These are phyloP conservation scores for Syngnathus floridae DNA, from an alignment of 2,113 vertebrate species.

Conservation along the genomic window DNA sequence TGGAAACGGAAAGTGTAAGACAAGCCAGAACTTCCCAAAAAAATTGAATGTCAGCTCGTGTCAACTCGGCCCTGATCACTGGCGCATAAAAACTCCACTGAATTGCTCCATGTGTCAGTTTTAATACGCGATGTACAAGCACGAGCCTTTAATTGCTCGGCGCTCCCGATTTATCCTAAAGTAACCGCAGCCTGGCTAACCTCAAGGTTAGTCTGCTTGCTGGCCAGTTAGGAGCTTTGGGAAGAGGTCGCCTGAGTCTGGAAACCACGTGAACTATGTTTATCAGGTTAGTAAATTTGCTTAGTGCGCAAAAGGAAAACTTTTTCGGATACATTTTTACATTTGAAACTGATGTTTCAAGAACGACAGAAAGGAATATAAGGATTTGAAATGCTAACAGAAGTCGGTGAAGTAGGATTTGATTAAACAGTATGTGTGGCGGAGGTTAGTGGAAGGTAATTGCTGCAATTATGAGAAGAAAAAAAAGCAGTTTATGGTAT, in stretches of 20 bases:
- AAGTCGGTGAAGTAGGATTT: too few relatives aligned
- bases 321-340: background rate
- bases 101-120: too few relatives aligned
- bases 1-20: background rate
- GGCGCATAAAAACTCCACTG: too few relatives aligned
- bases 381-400: too few relatives aligned
- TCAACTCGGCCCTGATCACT: background rate
- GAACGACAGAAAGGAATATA: too few relatives aligned
- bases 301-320: background rate
- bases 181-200: slow-evolving; percentile 50
- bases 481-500: too few relatives aligned
- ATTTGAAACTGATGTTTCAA: too few relatives aligned
- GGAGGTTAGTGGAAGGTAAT: too few relatives aligned
- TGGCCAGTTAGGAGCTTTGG: slow-evolving; percentile 40
- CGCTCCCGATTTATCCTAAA: slow-evolving; percentile 58
- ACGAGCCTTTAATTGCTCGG: slow-evolving; percentile 45
- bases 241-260: slow-evolving; percentile 15
- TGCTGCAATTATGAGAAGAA: too few relatives aligned
- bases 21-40: background rate
- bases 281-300: background rate
- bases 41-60: background rate
- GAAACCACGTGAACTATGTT: slow-evolving; percentile 6
- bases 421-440: too few relatives aligned
- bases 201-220: slow-evolving; percentile 43
- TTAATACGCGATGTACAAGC: slow-evolving; percentile 23